A percentile compares a stretch with the other conserved stretches of the same genome.
phyloP scores from a whole-genome alignment of 2,113 vertebrate genomes.

The Lophochroa leadbeateri region DNA sequence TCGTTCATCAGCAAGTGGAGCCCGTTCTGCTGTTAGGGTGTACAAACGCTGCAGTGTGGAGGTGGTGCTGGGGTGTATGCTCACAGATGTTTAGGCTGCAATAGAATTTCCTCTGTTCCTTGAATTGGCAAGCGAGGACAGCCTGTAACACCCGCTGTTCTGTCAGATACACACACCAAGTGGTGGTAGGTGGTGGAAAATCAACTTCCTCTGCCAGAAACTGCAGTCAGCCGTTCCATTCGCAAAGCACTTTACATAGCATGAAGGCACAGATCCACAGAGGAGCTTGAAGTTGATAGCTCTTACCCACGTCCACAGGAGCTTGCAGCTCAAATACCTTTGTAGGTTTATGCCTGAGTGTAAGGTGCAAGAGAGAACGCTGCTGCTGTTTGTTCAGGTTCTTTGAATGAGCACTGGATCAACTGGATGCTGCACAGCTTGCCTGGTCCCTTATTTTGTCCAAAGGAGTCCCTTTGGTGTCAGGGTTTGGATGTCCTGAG shows the following conservation, averaged over 20 bases:
- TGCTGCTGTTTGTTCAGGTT: neutral
- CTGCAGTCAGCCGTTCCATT: neutral
- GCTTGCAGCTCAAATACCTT: neutral
- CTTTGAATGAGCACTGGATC: neutral
- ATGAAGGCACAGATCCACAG: constrained; percentile 16
- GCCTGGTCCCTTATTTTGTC: neutral
- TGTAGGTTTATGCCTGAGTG: neutral
- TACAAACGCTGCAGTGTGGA: neutral
- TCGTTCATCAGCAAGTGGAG: neutral
- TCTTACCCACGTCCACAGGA: accelerated
- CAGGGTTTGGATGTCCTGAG: neutral
- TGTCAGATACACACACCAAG: neutral
- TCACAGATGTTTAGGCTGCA: neutral
- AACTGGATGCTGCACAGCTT: neutral
- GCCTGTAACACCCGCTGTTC: neutral
- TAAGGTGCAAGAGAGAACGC: neutral
- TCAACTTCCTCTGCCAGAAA: neutral
- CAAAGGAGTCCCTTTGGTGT: neutral
- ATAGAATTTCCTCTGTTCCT: neutral
- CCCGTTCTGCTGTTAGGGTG: neutral
- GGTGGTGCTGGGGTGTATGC: neutral
- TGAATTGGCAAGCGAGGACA: neutral
- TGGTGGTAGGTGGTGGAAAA: neutral
- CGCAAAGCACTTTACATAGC: neutral
- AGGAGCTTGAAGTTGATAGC: accelerated